A percentile compares a stretch with the other conserved stretches of the same genome.
phyloP scores from a whole-genome alignment of 1,140 invertebrate species.

The Protaetia brevitarsis region DNA sequence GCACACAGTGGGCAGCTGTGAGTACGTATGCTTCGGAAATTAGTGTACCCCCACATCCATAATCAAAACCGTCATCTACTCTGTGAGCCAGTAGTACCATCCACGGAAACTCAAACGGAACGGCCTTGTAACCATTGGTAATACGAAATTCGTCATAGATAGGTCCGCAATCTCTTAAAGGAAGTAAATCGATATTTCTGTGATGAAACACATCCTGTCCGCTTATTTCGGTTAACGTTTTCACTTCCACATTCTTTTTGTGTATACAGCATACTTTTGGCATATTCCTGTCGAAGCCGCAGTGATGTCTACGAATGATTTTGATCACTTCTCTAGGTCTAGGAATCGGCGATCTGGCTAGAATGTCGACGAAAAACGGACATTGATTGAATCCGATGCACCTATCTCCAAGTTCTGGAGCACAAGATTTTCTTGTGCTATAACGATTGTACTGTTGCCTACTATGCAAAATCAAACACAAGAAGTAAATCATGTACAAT shows the following conservation, averaged over 20 bases:
- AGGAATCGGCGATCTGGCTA: constrained; percentile 32
- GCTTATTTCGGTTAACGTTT: neutral
- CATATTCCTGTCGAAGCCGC: constrained; percentile 31
- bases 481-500: too few species aligned
- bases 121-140: constrained; percentile 51
- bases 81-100: constrained; percentile 51
- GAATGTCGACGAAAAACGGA: constrained; percentile 36
- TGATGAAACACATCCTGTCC: neutral
- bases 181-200: constrained; percentile 22
- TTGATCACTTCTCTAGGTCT: constrained; percentile 34
- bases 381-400: constrained; percentile 38
- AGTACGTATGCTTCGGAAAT: constrained; percentile 55
- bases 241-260: neutral
- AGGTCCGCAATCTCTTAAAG: constrained; percentile 46
- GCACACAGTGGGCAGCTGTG: constrained; percentile 55
- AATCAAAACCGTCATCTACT: constrained; percentile 39
- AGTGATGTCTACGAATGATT: constrained; percentile 35
- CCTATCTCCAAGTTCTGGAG: too few species aligned
- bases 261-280: constrained; percentile 36
- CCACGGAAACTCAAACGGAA: constrained; percentile 56
- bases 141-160: constrained; percentile 50
- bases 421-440: too few species aligned
- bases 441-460: too few species aligned
- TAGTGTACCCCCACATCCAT: constrained; percentile 57
- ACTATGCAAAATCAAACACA: too few species aligned